Conservation (phyloP, 64 coral and sea anemone genomes). For the Anthopleura sola region DNA sequence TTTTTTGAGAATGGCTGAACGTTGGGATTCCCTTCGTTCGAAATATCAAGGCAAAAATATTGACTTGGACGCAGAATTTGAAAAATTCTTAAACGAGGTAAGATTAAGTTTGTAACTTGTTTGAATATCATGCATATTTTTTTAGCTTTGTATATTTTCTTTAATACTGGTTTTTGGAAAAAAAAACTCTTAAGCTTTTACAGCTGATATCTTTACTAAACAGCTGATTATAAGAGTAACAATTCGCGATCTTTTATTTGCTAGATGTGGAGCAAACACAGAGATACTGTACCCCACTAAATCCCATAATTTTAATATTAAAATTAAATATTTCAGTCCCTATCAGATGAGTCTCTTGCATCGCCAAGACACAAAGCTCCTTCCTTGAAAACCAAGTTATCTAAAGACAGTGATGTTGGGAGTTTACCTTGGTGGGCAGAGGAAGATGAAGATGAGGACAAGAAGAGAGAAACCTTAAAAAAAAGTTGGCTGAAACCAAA, state of each 20-base stretch:
- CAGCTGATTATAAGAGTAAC: no score
- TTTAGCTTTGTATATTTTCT: no score
- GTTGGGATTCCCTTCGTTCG: constrained; percentile 70
- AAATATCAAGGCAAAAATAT: constrained; percentile 62
- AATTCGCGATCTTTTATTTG: no score
- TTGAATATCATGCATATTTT: no score
- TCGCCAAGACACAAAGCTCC: constrained; percentile 72
- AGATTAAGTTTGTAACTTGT: no score
- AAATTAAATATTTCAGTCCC: constrained; percentile 53
- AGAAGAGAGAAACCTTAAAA: constrained; percentile 43
- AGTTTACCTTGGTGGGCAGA: constrained; percentile 86
- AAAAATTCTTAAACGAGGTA: constrained; percentile 99
- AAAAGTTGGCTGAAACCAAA: constrained; percentile 81
- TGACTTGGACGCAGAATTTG: constrained; percentile 98
- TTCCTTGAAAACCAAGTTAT: constrained; percentile 18
- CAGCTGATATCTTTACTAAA: no score
- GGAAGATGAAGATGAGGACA: constrained; percentile 47
- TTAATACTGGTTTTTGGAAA: no score
- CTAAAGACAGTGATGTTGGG: background rate
- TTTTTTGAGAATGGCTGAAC: constrained; percentile 47
- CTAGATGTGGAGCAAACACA: no score
- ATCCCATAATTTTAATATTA: no score
- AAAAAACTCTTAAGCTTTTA: no score
- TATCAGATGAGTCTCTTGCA: constrained; percentile 86
- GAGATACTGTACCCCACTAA: no score